These are phyloP conservation scores for Troides helena DNA, from an alignment of 2,888 invertebrate genomes.

Conservation along the genomic window DNA sequence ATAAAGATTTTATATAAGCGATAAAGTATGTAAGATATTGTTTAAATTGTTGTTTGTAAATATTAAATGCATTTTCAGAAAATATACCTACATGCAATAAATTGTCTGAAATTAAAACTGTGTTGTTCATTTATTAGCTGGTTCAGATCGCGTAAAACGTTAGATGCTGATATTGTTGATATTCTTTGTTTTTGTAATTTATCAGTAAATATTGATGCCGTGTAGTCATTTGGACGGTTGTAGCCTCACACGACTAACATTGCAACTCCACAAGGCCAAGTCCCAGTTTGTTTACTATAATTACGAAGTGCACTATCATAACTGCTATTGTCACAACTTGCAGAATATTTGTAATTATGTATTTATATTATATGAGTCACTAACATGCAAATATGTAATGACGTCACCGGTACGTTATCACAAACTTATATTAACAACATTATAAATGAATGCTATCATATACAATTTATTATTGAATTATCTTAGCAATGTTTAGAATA, in stretches of 20 bases:
- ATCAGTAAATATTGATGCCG: slow-evolving; percentile 76
- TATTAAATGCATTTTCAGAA: slow-evolving; percentile 76
- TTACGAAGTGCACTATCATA: slow-evolving; percentile 77
- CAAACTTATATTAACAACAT: slow-evolving; percentile 66
- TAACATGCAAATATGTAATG: slow-evolving; percentile 81
- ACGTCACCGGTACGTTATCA: slow-evolving; percentile 66
- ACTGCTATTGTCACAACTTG: slow-evolving; percentile 74
- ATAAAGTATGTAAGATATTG: slow-evolving; percentile 69
- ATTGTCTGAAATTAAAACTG: slow-evolving; percentile 71
- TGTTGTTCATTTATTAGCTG: slow-evolving; percentile 61
- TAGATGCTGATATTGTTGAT: slow-evolving; percentile 28
- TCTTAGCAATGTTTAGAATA: slow-evolving; percentile 65
- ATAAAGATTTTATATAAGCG: slow-evolving; percentile 53
- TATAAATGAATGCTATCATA: slow-evolving; percentile 68
- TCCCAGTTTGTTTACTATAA: slow-evolving; percentile 73
- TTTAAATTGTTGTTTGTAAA: slow-evolving; percentile 77
- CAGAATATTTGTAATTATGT: slow-evolving; percentile 78
- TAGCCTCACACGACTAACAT: slow-evolving; percentile 79
- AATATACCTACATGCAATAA: slow-evolving; percentile 71
- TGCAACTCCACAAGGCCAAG: slow-evolving; percentile 81
- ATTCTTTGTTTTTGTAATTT: slow-evolving; percentile 41
- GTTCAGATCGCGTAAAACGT: slow-evolving; percentile 52
- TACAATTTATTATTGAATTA: slow-evolving; percentile 54
- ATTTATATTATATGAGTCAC: slow-evolving; percentile 80
- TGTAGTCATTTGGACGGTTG: slow-evolving; percentile 69